Base-by-base conservation (phyloP, 2,113 vertebrate species). In the Trinectes maculatus region DNA sequence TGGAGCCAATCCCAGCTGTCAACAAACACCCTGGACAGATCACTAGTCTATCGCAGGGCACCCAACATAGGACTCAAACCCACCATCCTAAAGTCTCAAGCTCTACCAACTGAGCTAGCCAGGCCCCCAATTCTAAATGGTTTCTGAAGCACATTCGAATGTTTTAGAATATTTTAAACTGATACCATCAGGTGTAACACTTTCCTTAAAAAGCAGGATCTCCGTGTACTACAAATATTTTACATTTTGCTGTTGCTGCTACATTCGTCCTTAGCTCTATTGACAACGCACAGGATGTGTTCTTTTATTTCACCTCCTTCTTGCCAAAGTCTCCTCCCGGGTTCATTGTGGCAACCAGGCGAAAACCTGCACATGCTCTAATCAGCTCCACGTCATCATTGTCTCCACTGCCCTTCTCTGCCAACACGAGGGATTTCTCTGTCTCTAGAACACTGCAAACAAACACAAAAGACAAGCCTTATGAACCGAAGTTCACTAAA, bases 291-390 rank as follows among this genome's bases (percentile, higher is more conserved):
- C 5, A 11, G 15, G n/a, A 39, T n/a, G 15, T 9, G 10, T 19
- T 49, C 6, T 33, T 21, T 26, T n/a, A 8, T 34, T 15, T 43
- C 2, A 2, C 98, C 96, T 99, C 98, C 77, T 99, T 99, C 86
- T 99, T 99, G 22, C 98, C 98, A 80, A 98, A 99, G 87, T 99
- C 98, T 9, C 98, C 98, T 31, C 98, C 98, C 6, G 98, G 98
- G 66, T 99, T 99, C 98, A 99, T 99, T 71, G 98, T 99, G 0
- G 97, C 96, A 54, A 99, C 91, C 74, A 99, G 93, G 24, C 93
- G 91, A 58, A 99, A 99, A 34, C 90, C 89, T 28, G 88, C 70
- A 29, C 92, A 93, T 2, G 96, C 96, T 64, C 89, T 90, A 83
- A 99, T 89, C 6, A 98, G 75, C 54, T 99, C 97, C 56, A 99